Percentiles rank a stretch among this genome's conserved stretches.
Conservation (phyloP, 2,113 vertebrate species). For the Talpa occidentalis region DNA sequence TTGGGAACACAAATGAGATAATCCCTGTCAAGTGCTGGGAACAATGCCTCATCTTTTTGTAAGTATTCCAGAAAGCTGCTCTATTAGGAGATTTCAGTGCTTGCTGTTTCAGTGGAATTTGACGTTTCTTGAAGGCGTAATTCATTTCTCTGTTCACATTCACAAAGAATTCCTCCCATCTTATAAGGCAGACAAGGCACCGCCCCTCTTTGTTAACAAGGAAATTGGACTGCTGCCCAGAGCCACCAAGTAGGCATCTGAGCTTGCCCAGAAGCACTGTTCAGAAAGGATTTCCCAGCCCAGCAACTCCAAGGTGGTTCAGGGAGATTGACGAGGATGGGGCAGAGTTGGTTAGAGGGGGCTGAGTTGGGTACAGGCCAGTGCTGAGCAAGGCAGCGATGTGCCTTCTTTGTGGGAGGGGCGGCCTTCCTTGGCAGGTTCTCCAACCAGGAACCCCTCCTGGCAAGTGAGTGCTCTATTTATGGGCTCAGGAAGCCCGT, state of each 20-base stretch:
- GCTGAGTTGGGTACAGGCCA: background rate
- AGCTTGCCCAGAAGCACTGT: rapidly evolving
- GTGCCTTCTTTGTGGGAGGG: background rate
- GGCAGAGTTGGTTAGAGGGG: rapidly evolving
- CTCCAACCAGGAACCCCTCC: background rate
- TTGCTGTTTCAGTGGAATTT: background rate
- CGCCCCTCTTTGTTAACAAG: background rate
- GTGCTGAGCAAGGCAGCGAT: rapidly evolving
- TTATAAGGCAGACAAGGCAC: rapidly evolving
- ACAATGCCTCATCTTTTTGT: background rate
- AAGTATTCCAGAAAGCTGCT: background rate
- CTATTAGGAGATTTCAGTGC: background rate
- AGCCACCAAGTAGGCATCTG: background rate
- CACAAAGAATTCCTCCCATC: background rate
- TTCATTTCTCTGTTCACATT: background rate
- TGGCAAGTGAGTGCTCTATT: background rate
- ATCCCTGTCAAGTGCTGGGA: background rate
- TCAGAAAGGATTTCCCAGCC: rapidly evolving
- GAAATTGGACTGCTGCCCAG: background rate
- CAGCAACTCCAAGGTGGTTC: background rate
- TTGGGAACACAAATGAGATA: background rate
- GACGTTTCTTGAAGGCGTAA: background rate
- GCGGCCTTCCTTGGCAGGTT: background rate
- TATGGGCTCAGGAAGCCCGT: background rate
- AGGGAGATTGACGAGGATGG: background rate